phyloP scores from a whole-genome alignment of 2,113 vertebrate genomes.

The Ascaphus truei region DNA sequence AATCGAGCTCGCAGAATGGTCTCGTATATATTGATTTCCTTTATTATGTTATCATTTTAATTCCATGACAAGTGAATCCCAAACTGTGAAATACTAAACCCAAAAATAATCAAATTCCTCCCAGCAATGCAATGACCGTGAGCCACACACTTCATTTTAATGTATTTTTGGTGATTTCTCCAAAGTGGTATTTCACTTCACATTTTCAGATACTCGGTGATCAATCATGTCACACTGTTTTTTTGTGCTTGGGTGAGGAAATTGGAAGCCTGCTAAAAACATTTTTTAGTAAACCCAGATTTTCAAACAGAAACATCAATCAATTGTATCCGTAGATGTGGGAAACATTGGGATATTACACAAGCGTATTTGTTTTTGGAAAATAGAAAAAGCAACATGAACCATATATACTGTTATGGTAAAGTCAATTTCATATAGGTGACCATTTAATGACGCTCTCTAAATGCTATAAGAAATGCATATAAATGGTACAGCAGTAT shows the following conservation, averaged over 20 bases:
- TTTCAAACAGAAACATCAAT: slow-evolving; percentile 3
- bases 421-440: too few relatives aligned
- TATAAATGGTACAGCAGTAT: too few relatives aligned
- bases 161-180: neutral
- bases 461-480: too few relatives aligned
- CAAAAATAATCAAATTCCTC: neutral
- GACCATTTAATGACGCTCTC: too few relatives aligned
- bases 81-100: too few relatives aligned
- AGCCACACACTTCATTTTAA: neutral
- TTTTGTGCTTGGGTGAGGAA: neutral
- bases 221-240: slow-evolving; percentile 9
- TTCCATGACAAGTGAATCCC: too few relatives aligned
- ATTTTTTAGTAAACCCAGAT: neutral
- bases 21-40: too few relatives aligned
- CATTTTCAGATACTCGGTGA: neutral
- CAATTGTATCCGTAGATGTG: neutral
- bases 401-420: too few relatives aligned
- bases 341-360: neutral
- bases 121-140: neutral
- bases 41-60: too few relatives aligned
- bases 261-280: neutral
- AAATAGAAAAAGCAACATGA: too few relatives aligned
- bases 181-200: slow-evolving; percentile 5
- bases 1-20: too few relatives aligned
- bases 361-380: neutral